Conservation (phyloP, 1,140 invertebrate species). For the Pectinophora gossypiella region DNA sequence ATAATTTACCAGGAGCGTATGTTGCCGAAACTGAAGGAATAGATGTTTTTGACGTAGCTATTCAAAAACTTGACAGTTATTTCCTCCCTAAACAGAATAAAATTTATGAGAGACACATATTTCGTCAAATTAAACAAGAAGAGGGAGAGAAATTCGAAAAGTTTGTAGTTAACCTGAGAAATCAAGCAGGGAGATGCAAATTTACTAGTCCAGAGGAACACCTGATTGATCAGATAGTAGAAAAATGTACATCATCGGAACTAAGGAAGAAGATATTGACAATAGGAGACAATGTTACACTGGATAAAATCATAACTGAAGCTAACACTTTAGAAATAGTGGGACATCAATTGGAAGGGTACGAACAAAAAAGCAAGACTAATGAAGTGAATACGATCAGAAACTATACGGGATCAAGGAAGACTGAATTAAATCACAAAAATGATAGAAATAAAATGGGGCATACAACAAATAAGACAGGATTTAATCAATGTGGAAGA, state of each 20-base stretch:
- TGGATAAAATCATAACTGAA: constrained; percentile 8
- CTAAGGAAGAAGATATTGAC: constrained; percentile 12
- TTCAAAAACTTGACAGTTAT: constrained; percentile 24
- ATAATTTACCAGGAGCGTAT: constrained; percentile 22
- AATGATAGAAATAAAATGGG: background rate
- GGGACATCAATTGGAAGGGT: constrained; percentile 3
- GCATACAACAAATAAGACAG: background rate
- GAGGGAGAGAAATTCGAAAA: constrained; percentile 9
- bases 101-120: constrained; percentile 4
- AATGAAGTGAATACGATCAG: background rate
- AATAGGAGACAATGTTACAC: constrained; percentile 4
- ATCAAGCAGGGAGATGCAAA: constrained; percentile 4
- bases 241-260: constrained; percentile 5
- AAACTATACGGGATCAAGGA: too few relatives aligned
- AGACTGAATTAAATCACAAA: too few relatives aligned
- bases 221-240: constrained; percentile 9
- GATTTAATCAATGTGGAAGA: background rate
- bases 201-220: constrained; percentile 3
- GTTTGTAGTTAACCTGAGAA: constrained; percentile 1
- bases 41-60: constrained; percentile 21
- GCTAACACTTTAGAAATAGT: constrained; percentile 11
- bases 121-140: constrained; percentile 1
- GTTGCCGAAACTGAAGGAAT: constrained; percentile 2
- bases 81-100: constrained; percentile 25
- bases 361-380: constrained; percentile 1